These are phyloP conservation scores for Ciconia boyciana DNA, from an alignment of 2,113 vertebrate genomes.

Conservation along the genomic window DNA sequence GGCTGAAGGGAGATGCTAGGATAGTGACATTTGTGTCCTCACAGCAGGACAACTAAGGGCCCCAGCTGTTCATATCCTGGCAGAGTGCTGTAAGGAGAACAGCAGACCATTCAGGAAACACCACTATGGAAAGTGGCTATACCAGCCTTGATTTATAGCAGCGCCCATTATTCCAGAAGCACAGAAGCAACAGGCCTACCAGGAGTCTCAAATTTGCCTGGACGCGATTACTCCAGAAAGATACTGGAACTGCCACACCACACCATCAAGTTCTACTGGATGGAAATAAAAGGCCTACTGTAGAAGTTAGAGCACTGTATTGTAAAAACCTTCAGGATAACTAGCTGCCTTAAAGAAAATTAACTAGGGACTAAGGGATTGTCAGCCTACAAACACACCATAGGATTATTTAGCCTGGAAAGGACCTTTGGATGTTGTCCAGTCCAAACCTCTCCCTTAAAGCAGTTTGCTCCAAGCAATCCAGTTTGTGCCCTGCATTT, in stretches of 20 bases:
- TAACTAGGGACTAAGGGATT: not conserved
- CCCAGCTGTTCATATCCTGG: not conserved
- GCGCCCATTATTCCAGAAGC: not conserved
- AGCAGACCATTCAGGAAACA: not conserved
- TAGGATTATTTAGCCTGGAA: not conserved
- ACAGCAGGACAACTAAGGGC: not conserved
- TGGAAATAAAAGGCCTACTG: not conserved
- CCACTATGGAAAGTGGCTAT: not conserved
- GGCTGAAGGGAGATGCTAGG: not conserved
- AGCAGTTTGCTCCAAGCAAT: not conserved
- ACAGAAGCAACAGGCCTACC: not conserved
- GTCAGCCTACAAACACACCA: not conserved
- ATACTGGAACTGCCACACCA: not conserved
- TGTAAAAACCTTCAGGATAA: not conserved
- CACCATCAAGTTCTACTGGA: not conserved
- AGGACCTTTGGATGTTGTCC: not conserved
- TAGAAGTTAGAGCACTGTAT: not conserved
- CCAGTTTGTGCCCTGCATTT: accelerated
- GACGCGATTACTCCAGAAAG: not conserved
- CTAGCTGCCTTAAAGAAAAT: not conserved
- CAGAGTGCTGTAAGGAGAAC: not conserved
- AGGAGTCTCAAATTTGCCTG: not conserved
- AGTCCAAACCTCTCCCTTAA: not conserved
- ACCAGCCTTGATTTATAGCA: not conserved
- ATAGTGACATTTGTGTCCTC: not conserved